Evolutionary conservation across 1,140 invertebrate genomes (phyloP), one percentile per base, ranked within the genome.

Genomic region (Acromyrmex echinatior): DNA sequence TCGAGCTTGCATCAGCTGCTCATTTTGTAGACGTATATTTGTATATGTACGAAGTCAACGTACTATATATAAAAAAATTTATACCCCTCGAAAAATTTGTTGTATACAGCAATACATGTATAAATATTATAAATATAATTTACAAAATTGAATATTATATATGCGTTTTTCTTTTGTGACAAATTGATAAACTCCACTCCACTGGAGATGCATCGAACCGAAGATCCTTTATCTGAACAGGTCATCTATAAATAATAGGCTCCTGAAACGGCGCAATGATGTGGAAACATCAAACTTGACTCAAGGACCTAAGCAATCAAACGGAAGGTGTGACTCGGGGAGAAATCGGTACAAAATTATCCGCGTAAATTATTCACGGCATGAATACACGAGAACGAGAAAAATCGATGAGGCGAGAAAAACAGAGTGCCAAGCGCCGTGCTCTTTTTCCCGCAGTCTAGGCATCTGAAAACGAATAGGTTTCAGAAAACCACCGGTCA

Each of bases 381-480:
- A 35, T 49, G 80, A 84, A 51, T 84, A 84, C 58, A 51, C 53
- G n/a, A 39, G 25, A 18, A 49, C 49, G 70, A 58, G 25, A 25
- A 76, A 76, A 84, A 84, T 84, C 80, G 70, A 84, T 84, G 56
- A 28, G 35, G 31, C 35, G 45, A 70, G 51, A 79, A 58, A 81
- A 80, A 56, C 31, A 49, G 63, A 80, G 62, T 14, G n/a, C 71
- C 31, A 73, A 51, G 70, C 12, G 56, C 14, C 25, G 60, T 35
- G 7, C 74, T n/a, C n/a, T 25, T n/a, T 53, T 16, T n/a, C 31
- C 31, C 45, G 28, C 39, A 14, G 62, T 71, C 86, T 79, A 87
- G 87, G 89, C 89, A 77, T 92, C 87, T 65, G 90, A 91, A 92
- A 92, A 92, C 90, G 90, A 91, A 87, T 88, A 74, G 87, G 92